Base-by-base conservation (phyloP, 2,888 invertebrate species). In the Amblyjoppa proteus region DNA sequence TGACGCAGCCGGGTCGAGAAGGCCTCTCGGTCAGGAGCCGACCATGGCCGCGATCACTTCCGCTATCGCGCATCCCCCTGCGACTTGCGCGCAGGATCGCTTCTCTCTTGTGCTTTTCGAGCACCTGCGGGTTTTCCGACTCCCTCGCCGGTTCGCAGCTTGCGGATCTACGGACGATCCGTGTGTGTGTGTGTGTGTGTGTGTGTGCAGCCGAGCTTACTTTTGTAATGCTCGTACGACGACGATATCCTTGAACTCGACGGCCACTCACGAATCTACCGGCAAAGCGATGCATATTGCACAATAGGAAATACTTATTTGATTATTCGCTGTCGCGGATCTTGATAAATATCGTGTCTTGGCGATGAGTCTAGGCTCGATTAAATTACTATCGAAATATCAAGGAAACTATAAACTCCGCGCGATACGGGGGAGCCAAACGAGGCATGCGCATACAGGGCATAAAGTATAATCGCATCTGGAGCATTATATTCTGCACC, bases 41-140 rank as follows among this genome's bases (percentile, higher is more conserved):
- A 89, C 90, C 90, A 80, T 90, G 90, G 84, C 90, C 89, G 69
- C 81, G 61, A 85, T 83, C 81, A 53, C 41, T 71, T 73, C 75
- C 58, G 70, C 68, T 53, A 20, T 81, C 49, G 76, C 61, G 71
- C 84, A 53, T 80, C 66, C 80, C 73, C 56, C 58, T 70, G 73
- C 25, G 34, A 68, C 76, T 82, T 84, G 13, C 41, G 49, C 68
- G 70, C 80, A 80, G 78, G 81, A 45, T 11, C 86, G 82, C 64
- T 80, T 85, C 58, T 51, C 66, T 41, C 78, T 25, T 58, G 34
- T 13, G 71, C 13, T 34, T 56, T 34, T 56, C 34, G 45, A 66
- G 31, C 75, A 80, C 84, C 80, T 76, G 80, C 28, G 61, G 58
- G 25, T 64, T 56, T 69, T 45, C 28, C 41, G 28, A 13, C 56